Conservation (phyloP, 1,140 invertebrate species). For the Lamellibrachia luymesi region DNA sequence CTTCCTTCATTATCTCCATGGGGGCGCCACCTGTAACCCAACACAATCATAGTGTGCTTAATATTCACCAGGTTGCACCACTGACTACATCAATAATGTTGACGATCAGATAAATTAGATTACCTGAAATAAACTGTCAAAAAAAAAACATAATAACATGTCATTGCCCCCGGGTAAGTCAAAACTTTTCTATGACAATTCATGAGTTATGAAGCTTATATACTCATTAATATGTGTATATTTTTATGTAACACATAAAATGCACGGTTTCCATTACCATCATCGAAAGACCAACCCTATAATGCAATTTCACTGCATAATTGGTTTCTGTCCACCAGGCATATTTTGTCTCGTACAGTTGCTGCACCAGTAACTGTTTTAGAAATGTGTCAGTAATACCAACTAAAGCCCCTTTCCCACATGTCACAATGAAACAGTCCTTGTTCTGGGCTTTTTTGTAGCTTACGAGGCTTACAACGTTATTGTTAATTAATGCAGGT, state of each 20-base stretch:
- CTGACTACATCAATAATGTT: neutral
- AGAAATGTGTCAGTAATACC: neutral
- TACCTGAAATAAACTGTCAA: neutral
- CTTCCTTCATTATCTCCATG: slow-evolving; percentile 33
- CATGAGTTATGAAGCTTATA: neutral
- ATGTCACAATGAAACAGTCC: neutral
- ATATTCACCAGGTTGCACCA: neutral
- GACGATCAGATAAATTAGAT: neutral
- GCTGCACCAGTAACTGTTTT: no score
- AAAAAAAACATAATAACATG: neutral
- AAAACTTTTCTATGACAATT: neutral
- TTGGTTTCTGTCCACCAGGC: neutral
- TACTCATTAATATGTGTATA: neutral
- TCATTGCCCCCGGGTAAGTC: no score
- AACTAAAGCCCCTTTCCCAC: neutral
- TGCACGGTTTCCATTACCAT: neutral
- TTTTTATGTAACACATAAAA: neutral
- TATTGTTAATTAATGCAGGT: neutral
- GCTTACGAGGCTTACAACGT: neutral
- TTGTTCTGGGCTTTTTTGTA: neutral
- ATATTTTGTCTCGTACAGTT: no score
- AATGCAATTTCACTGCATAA: neutral
- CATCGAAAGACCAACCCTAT: neutral
- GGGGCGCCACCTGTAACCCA: slow-evolving; percentile 22
- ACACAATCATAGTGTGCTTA: neutral